Conservation (phyloP, 2,797 vertebrate genomes). For the Gouania willdenowi region DNA sequence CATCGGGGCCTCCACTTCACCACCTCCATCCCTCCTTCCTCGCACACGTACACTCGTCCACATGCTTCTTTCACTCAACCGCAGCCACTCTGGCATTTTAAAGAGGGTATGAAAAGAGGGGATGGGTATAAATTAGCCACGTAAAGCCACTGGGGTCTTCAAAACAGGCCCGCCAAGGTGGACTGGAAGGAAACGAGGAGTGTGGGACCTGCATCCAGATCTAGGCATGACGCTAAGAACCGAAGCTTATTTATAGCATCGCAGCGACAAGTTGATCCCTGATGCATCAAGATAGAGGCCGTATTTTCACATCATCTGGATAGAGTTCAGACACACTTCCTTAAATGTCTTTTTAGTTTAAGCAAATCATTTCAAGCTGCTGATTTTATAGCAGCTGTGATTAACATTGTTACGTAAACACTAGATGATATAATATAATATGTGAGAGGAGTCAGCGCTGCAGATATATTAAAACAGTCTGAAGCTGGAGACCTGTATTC, state of each 20-base stretch:
- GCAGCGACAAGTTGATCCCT: constrained; percentile 33
- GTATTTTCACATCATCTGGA: constrained; percentile 41
- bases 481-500: too few species aligned
- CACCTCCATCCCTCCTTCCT: neutral
- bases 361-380: constrained; percentile 9
- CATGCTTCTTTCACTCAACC: constrained; percentile 26
- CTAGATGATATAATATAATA: too few species aligned
- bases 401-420: too few species aligned
- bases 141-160: constrained; percentile 36
- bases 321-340: constrained; percentile 17
- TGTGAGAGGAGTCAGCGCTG: too few species aligned
- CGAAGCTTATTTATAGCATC: constrained; percentile 58
- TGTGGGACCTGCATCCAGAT: constrained; percentile 38
- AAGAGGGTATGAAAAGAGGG: constrained; percentile 48
- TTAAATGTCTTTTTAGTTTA: constrained; percentile 4
- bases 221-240: constrained; percentile 22
- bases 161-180: constrained; percentile 32
- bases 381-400: neutral
- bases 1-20: constrained; percentile 24
- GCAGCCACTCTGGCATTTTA: constrained; percentile 43
- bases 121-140: constrained; percentile 55
- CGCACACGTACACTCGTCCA: neutral
- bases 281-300: constrained; percentile 30
- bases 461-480: too few species aligned
- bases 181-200: constrained; percentile 39